Percentiles rank a stretch among this genome's conserved stretches.
Conservation (phyloP, 2,888 invertebrate genomes). For the Ganaspis brasiliensis region DNA sequence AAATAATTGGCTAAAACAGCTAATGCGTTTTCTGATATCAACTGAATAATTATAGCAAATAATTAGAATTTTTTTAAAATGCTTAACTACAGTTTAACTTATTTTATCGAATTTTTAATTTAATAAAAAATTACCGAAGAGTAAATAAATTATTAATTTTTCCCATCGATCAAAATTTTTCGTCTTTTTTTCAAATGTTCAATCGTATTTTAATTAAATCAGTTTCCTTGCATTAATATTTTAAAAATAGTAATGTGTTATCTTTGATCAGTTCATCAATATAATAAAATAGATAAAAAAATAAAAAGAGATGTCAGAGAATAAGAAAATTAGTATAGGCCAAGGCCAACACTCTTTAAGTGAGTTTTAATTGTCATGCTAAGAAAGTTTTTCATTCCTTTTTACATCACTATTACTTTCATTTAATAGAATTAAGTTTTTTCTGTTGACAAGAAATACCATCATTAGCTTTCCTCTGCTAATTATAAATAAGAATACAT, state of each 20-base stretch:
- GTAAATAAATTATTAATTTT: too few species aligned
- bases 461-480: background rate
- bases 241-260: background rate
- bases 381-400: conserved; percentile 3
- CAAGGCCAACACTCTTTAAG: background rate
- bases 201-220: background rate
- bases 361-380: background rate
- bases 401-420: conserved; percentile 3
- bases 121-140: too few species aligned
- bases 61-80: too few species aligned
- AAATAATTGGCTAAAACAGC: too few species aligned
- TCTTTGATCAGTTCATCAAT: background rate
- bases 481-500: too few species aligned
- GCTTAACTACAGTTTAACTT: too few species aligned
- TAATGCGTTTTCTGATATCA: too few species aligned
- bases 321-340: conserved; percentile 11
- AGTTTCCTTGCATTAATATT: too few species aligned
- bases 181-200: background rate
- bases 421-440: background rate
- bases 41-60: too few species aligned
- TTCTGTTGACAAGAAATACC: background rate
- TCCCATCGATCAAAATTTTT: too few species aligned
- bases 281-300: conserved; percentile 6
- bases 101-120: too few species aligned
- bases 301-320: background rate